A percentile compares a stretch with the other conserved stretches of the same genome.
Evolutionary conservation across 1,140 invertebrate species (phyloP).

Genomic region (Lordiphosa clarofinis): DNA sequence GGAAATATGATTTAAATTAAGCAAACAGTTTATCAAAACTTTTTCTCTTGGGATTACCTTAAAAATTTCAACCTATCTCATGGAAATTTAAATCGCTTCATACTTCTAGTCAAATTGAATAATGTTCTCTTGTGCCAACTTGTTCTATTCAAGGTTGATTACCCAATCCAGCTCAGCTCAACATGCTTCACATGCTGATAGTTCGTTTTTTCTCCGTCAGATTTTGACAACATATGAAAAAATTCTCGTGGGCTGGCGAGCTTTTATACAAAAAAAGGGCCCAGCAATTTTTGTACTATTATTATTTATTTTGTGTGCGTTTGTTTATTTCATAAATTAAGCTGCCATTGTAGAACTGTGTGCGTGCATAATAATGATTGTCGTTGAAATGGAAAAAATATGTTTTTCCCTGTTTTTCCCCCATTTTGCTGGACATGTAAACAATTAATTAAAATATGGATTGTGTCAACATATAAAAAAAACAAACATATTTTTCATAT

Average conservation of each 20-base stretch:
- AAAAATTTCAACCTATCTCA: too few relatives aligned
- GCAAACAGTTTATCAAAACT: too few relatives aligned
- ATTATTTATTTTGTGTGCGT: constrained; percentile 51
- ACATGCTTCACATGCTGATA: constrained; percentile 38
- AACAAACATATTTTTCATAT: constrained; percentile 37
- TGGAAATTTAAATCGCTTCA: too few relatives aligned
- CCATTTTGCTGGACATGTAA: constrained; percentile 35
- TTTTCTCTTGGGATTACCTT: too few relatives aligned
- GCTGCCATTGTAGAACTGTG: constrained; percentile 32
- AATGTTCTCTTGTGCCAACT: constrained; percentile 21
- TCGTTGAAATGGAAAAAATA: neutral
- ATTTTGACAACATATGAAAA: constrained; percentile 63
- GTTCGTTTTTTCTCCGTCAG: constrained; percentile 24
- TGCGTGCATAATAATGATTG: constrained; percentile 7
- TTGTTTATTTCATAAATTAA: constrained; percentile 75
- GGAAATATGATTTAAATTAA: too few relatives aligned
- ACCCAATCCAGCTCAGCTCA: constrained; percentile 35
- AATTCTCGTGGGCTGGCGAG: constrained; percentile 42
- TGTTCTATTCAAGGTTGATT: constrained; percentile 65
- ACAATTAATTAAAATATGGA: constrained; percentile 31
- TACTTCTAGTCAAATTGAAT: neutral
- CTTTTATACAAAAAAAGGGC: constrained; percentile 51
- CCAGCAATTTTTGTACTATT: constrained; percentile 51
- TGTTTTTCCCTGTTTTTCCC: constrained; percentile 13
- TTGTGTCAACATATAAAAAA: constrained; percentile 31